Evolutionary conservation across 2,113 vertebrate species (phyloP).

Genomic region (Platycercus adscitus): DNA sequence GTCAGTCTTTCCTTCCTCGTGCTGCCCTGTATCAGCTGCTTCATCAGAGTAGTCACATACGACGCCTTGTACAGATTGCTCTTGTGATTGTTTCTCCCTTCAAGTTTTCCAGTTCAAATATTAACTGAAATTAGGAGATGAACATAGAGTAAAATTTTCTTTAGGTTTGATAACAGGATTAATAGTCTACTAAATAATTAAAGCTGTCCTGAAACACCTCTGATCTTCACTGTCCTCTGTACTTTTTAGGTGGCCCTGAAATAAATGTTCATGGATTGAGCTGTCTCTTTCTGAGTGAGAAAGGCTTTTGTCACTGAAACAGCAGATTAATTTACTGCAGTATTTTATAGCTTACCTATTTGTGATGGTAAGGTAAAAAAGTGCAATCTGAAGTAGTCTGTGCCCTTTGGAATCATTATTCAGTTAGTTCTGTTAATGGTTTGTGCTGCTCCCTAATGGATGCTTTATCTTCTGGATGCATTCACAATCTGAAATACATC

Average conservation of each 20-base stretch:
- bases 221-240: neutral
- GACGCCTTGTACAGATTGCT: neutral
- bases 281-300: neutral
- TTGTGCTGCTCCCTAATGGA: neutral
- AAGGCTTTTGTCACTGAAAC: neutral
- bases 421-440: neutral
- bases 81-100: neutral
- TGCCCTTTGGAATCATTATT: neutral
- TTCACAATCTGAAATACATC: neutral
- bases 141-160: neutral
- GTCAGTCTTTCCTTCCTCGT: neutral
- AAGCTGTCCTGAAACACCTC: neutral
- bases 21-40: neutral
- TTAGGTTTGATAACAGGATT: neutral
- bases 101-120: neutral
- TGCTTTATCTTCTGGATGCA: neutral
- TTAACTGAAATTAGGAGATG: neutral
- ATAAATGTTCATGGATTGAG: neutral
- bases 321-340: neutral
- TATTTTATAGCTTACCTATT: neutral
- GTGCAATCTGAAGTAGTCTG: neutral
- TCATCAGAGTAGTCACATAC: neutral
- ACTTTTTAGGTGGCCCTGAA: neutral
- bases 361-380: neutral
- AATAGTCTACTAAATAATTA: neutral